Evolutionary conservation across 2,797 vertebrate genomes (phyloP), one percentile per base, ranked within the genome.

Genomic region (Oreonectes daqikongensis): DNA sequence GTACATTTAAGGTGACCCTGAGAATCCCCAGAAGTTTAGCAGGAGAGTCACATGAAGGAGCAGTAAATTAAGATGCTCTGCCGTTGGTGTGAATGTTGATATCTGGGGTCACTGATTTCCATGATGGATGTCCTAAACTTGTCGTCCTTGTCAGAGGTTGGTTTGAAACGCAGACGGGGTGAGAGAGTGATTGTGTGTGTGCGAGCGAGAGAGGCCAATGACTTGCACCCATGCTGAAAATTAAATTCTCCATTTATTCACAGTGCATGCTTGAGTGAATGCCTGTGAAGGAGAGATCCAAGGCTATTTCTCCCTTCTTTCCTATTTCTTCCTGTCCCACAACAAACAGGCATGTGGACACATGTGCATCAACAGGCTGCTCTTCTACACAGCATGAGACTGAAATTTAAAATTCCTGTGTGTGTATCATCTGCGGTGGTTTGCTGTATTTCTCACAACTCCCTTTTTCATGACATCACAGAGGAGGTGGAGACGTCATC

Each of bases 381-480:
- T 40, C 14, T 90, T 87, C 86, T 84, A 85, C 89, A 89, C 88
- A 91, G 88, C 11, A 12, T 40, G 11, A 1, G 11, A 40, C 38
- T 11, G 6, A 32, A 32, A 3, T 32, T 32, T 32, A 3, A 42
- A 42, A 42, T 42, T 35, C 79, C 85, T 87, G 84, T 73, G 86
- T 89, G 86, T 71, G 82, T 91, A 86, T 79, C 91, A 95, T 92
- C 90, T 89, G 89, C 87, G 89, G 91, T 93, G 93, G 83, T 94
- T 17, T 92, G 94, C 92, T 5, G 40, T 67, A 32, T 59, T 57
- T 76, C 94, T 93, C 93, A 93, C 84, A 83, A 87, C 82, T 75
- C 82, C 80, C 84, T 81, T 72, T 85, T 85, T 84, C 86, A 92
- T 95, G 93, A 95, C 93, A 88, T 94, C 92, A 94, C 87, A 89